Evolutionary conservation across 2,888 invertebrate species (phyloP), one percentile per base, ranked within the genome.

Genomic region (Callyntrura guangdongensis): DNA sequence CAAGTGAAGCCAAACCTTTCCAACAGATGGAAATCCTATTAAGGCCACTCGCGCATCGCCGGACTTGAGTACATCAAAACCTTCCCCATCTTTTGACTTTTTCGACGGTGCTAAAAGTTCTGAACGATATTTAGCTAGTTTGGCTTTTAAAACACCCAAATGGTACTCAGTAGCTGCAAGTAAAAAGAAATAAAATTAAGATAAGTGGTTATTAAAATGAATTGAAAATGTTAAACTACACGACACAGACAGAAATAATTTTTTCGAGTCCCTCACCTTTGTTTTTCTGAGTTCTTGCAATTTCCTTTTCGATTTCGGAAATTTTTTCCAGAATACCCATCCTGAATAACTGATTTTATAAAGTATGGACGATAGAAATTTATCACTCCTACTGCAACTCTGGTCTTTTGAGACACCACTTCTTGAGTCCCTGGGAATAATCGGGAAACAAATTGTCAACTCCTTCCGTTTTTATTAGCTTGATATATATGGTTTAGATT

Each of bases 241-340:
- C n/a, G n/a, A n/a, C 47, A 47, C 47, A 47, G 47, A 8, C 47
- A 47, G 47, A 53, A 47, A 67, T 20, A 11, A 17, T 67, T 67
- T 67, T 67, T 67, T 22, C 11, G 4, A 11, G 36, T 36, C 8
- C 3, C 74, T 93, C 95, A 99, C 99, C 99, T 97, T 99, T 99
- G 96, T 99, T 99, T 95, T 99, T 99, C 95, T 99, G 99, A 20
- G 99, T 99, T 94, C 99, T 96, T 17, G 98, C 98, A 93, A 99
- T 99, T 97, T 99, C 99, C 95, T 97, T 97, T 95, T 99, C 99
- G 93, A 99, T 99, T 96, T 99, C 99, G 5, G 98, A 97, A 95
- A 99, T 99, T 96, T 99, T 99, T 94, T 99, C 99, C 93, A 99
- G 96, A 95, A 99, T 99, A 94, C 99, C 99, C 99, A 99, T 99